Percentiles rank a stretch among this genome's conserved stretches.
Conservation (phyloP, 2,888 invertebrate genomes). For the Orchesella flavescens region DNA sequence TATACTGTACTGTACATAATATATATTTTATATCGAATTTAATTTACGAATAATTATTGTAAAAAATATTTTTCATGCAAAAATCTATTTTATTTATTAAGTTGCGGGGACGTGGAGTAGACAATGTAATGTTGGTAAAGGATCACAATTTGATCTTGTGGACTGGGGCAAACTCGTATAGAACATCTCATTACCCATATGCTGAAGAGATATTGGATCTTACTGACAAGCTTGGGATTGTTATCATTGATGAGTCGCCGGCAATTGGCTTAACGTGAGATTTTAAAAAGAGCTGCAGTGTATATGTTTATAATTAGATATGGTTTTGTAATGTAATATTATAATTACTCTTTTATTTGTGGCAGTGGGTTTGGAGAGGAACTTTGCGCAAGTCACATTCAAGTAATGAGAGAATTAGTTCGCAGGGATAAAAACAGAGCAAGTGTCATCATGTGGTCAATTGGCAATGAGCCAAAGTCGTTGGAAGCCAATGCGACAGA, state of each 20-base stretch:
- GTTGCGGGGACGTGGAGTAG: conserved; percentile 95
- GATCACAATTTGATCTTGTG: conserved; percentile 96
- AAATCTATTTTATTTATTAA: conserved; percentile 74
- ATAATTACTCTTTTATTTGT: background rate
- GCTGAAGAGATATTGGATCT: conserved; percentile 97
- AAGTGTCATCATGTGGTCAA: conserved; percentile 96
- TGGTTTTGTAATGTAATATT: background rate
- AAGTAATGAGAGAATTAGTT: conserved; percentile 89
- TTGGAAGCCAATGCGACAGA: conserved; percentile 80
- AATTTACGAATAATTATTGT: too few species aligned
- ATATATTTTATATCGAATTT: too few species aligned
- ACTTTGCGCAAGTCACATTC: conserved; percentile 86
- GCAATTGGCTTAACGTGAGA: conserved; percentile 89
- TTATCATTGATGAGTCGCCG: conserved; percentile 96
- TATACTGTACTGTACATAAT: conserved; percentile 51
- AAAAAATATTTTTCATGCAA: too few species aligned
- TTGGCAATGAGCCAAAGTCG: conserved; percentile 94
- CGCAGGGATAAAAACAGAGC: conserved; percentile 95
- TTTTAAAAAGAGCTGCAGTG: background rate
- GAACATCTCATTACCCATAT: conserved; percentile 98
- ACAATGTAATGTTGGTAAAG: conserved; percentile 87
- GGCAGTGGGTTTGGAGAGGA: conserved; percentile 75
- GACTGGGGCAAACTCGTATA: conserved; percentile 95
- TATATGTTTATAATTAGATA: background rate
- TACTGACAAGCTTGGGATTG: conserved; percentile 93